These are phyloP conservation scores for Chrysoperla carnea DNA, from an alignment of 1,140 invertebrate species.

Conservation along the genomic window DNA sequence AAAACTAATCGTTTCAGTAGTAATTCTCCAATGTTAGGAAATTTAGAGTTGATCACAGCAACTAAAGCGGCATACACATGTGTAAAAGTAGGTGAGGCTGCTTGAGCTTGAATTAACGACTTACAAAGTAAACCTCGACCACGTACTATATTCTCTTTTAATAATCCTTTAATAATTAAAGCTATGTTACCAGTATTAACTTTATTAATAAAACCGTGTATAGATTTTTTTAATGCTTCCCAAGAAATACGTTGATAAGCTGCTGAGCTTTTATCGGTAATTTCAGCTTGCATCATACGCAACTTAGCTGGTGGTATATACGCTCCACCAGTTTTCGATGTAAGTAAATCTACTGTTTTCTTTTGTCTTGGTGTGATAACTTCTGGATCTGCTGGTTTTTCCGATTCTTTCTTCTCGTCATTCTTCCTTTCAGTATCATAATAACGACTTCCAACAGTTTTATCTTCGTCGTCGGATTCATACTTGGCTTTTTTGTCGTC, in stretches of 20 bases:
- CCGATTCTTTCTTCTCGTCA: constrained; percentile 4
- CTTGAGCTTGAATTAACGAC: constrained; percentile 92
- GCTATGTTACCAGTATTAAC: constrained; percentile 92
- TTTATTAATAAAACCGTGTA: constrained; percentile 97
- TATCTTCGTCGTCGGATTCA: constrained; percentile 17
- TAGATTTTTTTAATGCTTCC: constrained; percentile 98
- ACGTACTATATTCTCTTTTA: constrained; percentile 90
- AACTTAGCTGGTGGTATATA: constrained; percentile 97
- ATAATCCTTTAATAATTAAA: constrained; percentile 77
- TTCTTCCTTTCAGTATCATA: constrained; percentile 5
- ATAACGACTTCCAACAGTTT: constrained; percentile 16
- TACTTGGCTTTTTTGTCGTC: constrained; percentile 12
- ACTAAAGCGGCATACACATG: constrained; percentile 92
- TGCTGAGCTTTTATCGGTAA: constrained; percentile 80
- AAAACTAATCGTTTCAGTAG: constrained; percentile 80
- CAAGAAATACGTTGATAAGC: constrained; percentile 93
- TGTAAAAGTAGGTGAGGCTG: constrained; percentile 92
- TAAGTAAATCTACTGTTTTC: constrained; percentile 54
- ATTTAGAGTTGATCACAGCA: constrained; percentile 92
- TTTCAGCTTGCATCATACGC: constrained; percentile 82
- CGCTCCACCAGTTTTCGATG: constrained; percentile 82
- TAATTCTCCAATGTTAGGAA: constrained; percentile 94
- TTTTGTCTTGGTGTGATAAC: constrained; percentile 22
- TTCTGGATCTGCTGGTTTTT: constrained; percentile 10
- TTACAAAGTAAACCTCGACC: constrained; percentile 81